phyloP scores from a whole-genome alignment of 2,888 invertebrate genomes.

The Cheilosia soror region DNA sequence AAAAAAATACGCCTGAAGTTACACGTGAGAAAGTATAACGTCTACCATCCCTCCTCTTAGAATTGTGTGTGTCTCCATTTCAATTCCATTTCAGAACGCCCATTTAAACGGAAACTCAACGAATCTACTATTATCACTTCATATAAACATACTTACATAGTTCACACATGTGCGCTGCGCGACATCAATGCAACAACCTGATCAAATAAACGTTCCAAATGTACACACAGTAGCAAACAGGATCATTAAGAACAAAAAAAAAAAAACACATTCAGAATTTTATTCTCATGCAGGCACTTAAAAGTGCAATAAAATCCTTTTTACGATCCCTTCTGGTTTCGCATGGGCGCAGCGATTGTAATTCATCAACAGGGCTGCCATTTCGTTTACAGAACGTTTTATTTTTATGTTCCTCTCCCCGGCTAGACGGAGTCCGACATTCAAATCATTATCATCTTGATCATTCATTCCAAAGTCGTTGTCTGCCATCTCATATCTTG shows the following conservation, averaged over 20 bases:
- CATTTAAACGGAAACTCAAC: slow-evolving; percentile 20
- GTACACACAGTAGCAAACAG: slow-evolving; percentile 22
- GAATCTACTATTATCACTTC: slow-evolving; percentile 69
- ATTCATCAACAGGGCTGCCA: slow-evolving; percentile 54
- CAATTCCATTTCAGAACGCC: no score
- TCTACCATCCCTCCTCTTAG: not conserved
- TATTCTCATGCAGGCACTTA: slow-evolving; percentile 70
- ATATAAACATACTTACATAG: slow-evolving; percentile 62
- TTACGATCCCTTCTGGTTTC: slow-evolving; percentile 72
- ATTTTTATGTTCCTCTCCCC: slow-evolving; percentile 52
- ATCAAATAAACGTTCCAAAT: slow-evolving; percentile 56
- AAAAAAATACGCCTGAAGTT: no score
- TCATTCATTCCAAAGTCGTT: slow-evolving; percentile 44
- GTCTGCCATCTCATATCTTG: slow-evolving; percentile 37
- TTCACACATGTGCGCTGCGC: slow-evolving; percentile 58
- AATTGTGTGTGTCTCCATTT: not conserved
- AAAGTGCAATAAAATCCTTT: slow-evolving; percentile 72
- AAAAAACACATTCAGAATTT: slow-evolving; percentile 26
- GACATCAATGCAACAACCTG: slow-evolving; percentile 59
- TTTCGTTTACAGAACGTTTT: slow-evolving; percentile 52
- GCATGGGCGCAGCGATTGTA: slow-evolving; percentile 62
- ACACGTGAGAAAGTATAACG: no score
- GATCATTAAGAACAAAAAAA: slow-evolving; percentile 39
- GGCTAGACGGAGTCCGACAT: slow-evolving; percentile 70
- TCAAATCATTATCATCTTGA: slow-evolving; percentile 51